Evolutionary conservation across 2,888 invertebrate species (phyloP).

Genomic region (Penaeus monodon): DNA sequence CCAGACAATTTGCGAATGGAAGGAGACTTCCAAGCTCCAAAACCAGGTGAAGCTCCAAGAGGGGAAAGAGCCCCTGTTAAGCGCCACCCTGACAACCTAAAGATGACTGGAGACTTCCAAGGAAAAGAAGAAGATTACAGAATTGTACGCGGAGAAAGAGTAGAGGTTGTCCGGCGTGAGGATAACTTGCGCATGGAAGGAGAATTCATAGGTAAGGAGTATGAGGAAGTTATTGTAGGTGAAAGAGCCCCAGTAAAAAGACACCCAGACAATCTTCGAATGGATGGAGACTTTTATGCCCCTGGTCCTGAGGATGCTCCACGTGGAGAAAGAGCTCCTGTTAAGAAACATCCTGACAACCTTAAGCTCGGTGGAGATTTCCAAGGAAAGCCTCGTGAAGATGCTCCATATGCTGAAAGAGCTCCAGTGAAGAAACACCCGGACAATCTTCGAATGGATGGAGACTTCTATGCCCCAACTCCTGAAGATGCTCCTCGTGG

Average conservation of each 20-base stretch:
- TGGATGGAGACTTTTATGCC: slow-evolving; percentile 76
- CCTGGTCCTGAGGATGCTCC: slow-evolving; percentile 69
- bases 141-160: slow-evolving; percentile 57
- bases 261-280: slow-evolving; percentile 72
- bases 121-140: slow-evolving; percentile 72
- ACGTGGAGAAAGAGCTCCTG: slow-evolving; percentile 68
- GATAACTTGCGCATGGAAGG: slow-evolving; percentile 62
- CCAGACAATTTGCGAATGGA: slow-evolving; percentile 69
- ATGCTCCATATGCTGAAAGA: slow-evolving; percentile 58
- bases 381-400: slow-evolving; percentile 72
- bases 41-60: slow-evolving; percentile 62
- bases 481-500: slow-evolving; percentile 71
- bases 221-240: slow-evolving; percentile 44
- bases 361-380: slow-evolving; percentile 75
- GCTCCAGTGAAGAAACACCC: slow-evolving; percentile 54
- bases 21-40: slow-evolving; percentile 44
- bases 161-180: slow-evolving; percentile 69
- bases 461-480: slow-evolving; percentile 74
- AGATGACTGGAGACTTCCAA: slow-evolving; percentile 73
- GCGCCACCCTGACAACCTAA: slow-evolving; percentile 71
- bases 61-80: slow-evolving; percentile 63
- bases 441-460: slow-evolving; percentile 69
- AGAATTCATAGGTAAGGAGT: slow-evolving; percentile 50
- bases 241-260: slow-evolving; percentile 52
- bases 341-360: slow-evolving; percentile 72